A percentile compares a stretch with the other conserved stretches of the same genome.
Conservation (phyloP, 2,113 vertebrate genomes). For the Oplegnathus fasciatus region DNA sequence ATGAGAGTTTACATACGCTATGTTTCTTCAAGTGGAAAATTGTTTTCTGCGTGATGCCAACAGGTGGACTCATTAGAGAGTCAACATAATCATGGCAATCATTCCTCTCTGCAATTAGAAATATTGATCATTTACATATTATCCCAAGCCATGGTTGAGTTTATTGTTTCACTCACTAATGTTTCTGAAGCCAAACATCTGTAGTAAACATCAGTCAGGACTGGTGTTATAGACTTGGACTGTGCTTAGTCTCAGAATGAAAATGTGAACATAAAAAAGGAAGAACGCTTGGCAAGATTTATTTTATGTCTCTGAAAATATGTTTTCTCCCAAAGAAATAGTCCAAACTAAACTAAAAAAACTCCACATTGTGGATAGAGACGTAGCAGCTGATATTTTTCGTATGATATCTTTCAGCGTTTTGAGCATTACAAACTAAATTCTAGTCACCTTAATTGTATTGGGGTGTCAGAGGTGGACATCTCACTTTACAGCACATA, state of each 20-base stretch:
- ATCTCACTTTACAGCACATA: not conserved
- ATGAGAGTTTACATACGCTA: conserved; percentile 74
- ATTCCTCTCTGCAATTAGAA: conserved; percentile 73
- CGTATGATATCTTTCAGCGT: not conserved
- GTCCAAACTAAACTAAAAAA: not conserved
- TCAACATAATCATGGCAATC: conserved; percentile 77
- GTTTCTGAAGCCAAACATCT: conserved; percentile 43
- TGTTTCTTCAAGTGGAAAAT: conserved; percentile 82
- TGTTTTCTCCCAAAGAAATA: not conserved
- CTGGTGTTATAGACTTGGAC: not conserved
- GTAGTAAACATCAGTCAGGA: conserved; percentile 32
- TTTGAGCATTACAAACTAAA: not conserved
- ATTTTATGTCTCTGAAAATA: not conserved
- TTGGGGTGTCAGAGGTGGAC: not conserved
- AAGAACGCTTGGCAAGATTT: not conserved
- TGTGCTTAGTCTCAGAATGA: not conserved
- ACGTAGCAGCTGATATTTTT: not conserved
- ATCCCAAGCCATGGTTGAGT: conserved; percentile 30
- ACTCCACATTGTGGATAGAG: not conserved
- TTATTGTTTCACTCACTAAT: conserved; percentile 51
- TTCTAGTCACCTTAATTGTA: not conserved
- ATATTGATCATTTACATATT: conserved; percentile 77
- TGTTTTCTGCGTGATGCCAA: conserved; percentile 78
- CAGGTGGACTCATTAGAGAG: conserved; percentile 82
- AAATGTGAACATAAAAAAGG: conserved; percentile 4